A percentile compares a stretch with the other conserved stretches of the same genome.
These are phyloP conservation scores for Rhea pennata DNA, from an alignment of 2,113 vertebrate genomes.

Conservation along the genomic window DNA sequence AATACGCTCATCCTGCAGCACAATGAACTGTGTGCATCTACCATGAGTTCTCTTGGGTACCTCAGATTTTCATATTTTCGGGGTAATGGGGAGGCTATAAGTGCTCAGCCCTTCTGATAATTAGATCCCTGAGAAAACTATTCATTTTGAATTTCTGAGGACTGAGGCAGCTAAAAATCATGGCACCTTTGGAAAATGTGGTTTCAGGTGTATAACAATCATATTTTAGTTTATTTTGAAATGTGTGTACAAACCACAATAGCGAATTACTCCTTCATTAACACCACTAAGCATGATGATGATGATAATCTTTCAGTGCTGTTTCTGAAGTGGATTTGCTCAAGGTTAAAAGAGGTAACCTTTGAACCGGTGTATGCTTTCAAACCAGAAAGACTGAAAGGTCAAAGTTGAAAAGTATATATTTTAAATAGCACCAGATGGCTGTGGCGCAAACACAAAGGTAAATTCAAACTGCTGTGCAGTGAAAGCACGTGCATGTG, in stretches of 20 bases:
- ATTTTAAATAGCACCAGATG: conserved; percentile 59
- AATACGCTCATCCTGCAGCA: neutral
- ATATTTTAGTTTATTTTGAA: conserved; percentile 28
- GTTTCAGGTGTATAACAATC: neutral
- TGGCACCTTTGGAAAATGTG: neutral
- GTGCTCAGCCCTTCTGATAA: conserved; percentile 19
- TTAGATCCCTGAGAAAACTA: neutral
- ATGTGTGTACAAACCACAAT: conserved; percentile 17
- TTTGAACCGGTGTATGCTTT: conserved; percentile 61
- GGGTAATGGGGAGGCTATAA: conserved; percentile 14
- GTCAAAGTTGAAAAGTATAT: conserved; percentile 67
- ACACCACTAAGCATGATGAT: conserved; percentile 8
- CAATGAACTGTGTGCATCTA: neutral
- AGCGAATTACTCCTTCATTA: conserved; percentile 42
- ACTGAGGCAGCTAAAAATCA: neutral
- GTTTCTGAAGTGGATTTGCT: conserved; percentile 48
- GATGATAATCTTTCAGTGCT: conserved; percentile 31
- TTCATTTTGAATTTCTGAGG: neutral
- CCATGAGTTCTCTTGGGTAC: neutral
- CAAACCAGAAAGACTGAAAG: conserved; percentile 53
- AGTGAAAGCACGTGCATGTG: neutral
- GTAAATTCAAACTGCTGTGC: conserved; percentile 18
- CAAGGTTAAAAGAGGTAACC: conserved; percentile 40
- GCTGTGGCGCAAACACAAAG: conserved; percentile 11
- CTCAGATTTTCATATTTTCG: conserved; percentile 14